A percentile compares a stretch with the other conserved stretches of the same genome.
Evolutionary conservation across 2,797 vertebrate genomes (phyloP).

Genomic region (Eulemur mongoz): DNA sequence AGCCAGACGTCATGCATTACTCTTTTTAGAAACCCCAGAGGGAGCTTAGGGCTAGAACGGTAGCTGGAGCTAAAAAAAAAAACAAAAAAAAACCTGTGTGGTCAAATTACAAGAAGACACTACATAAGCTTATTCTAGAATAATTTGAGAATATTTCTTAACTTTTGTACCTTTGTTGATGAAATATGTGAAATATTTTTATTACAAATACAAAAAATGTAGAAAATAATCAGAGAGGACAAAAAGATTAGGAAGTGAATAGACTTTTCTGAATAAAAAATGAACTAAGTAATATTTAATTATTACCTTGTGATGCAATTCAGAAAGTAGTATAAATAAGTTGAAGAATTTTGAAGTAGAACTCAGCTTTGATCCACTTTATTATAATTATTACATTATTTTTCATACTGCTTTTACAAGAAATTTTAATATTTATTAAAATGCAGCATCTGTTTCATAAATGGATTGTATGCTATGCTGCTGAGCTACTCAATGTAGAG

Average conservation of each 20-base stretch:
- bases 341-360: background rate
- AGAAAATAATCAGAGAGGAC: background rate
- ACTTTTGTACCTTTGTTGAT: background rate
- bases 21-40: background rate
- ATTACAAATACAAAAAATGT: background rate
- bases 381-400: background rate
- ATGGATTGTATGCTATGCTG: background rate
- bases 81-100: background rate
- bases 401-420: background rate
- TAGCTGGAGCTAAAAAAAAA: background rate
- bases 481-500: background rate
- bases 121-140: background rate
- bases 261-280: background rate
- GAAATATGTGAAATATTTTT: background rate
- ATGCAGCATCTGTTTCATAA: background rate
- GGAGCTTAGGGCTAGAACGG: background rate
- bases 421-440: background rate
- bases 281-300: background rate
- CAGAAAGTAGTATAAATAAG: background rate
- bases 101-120: background rate
- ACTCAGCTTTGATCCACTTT: background rate
- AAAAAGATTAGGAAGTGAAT: background rate
- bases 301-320: background rate
- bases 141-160: background rate
- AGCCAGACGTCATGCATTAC: background rate